phyloP scores from a whole-genome alignment of 2,113 vertebrate genomes.

The Orthonyx spaldingii region DNA sequence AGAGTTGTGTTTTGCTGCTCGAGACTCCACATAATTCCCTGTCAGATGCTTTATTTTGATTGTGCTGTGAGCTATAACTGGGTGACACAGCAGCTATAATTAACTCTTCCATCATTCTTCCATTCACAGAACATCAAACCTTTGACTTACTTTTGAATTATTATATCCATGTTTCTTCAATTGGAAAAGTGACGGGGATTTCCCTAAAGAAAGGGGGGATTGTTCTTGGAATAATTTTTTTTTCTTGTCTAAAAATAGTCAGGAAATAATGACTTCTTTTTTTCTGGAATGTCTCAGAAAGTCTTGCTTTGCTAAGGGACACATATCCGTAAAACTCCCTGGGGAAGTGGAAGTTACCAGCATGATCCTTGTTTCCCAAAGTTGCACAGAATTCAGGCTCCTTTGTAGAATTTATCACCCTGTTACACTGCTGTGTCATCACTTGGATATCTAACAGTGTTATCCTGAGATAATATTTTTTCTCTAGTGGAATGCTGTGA shows the following conservation, averaged over 20 bases:
- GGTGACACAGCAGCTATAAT: conserved; percentile 43
- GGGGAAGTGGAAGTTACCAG: not conserved
- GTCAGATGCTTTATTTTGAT: conserved; percentile 47
- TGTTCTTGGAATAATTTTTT: not conserved
- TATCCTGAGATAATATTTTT: not conserved
- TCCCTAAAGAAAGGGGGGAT: not conserved
- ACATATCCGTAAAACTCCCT: not conserved
- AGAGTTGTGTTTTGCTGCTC: not conserved
- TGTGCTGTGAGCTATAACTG: conserved; percentile 11
- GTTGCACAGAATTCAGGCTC: not conserved
- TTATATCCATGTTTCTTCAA: not conserved
- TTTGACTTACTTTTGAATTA: conserved; percentile 36
- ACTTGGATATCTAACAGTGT: fast-evolving
- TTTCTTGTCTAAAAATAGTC: not conserved
- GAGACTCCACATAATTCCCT: conserved; percentile 5
- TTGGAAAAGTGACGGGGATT: not conserved
- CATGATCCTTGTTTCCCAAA: not conserved
- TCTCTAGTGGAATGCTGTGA: not conserved
- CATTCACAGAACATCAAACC: conserved; percentile 16
- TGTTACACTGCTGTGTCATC: not conserved
- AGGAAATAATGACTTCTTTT: not conserved
- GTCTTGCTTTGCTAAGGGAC: not conserved
- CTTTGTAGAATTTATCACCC: not conserved
- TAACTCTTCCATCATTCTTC: conserved; percentile 48
- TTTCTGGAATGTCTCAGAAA: not conserved